These are phyloP conservation scores for Heteractis magnifica DNA, from an alignment of 92 coral and sea anemone genomes.

Conservation along the genomic window DNA sequence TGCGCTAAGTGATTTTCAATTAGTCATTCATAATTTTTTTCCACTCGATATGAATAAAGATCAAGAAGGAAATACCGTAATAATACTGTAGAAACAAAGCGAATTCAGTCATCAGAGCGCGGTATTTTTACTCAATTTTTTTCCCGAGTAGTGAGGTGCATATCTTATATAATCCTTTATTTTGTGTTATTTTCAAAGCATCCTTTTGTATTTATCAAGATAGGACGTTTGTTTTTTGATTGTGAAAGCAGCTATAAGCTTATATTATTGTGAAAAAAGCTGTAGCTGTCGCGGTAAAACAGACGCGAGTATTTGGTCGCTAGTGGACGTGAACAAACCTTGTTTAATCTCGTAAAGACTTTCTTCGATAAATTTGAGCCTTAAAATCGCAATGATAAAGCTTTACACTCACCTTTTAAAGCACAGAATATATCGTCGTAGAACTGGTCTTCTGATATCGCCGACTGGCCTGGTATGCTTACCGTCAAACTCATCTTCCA, in stretches of 20 bases:
- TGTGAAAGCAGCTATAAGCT: neutral
- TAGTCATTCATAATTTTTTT: neutral
- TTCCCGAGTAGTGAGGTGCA: neutral
- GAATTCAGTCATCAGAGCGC: neutral
- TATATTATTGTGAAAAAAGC: neutral
- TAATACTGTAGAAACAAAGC: neutral
- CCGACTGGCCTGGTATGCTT: neutral
- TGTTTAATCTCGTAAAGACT: neutral
- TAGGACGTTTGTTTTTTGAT: neutral
- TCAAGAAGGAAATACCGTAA: neutral
- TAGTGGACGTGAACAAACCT: neutral
- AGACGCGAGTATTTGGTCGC: neutral
- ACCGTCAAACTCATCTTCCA: conserved; percentile 16
- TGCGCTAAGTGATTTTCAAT: conserved; percentile 27
- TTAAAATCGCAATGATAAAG: neutral
- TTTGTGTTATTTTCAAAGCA: neutral
- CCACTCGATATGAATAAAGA: conserved; percentile 2
- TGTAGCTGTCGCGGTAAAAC: neutral
- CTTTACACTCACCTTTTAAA: conserved; percentile 39
- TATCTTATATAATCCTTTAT: neutral
- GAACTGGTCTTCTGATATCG: conserved; percentile 21
- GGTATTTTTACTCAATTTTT: neutral
- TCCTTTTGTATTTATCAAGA: neutral
- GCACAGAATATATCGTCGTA: conserved; percentile 55
- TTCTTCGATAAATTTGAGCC: neutral